Conservation (phyloP, 2,888 invertebrate genomes). For the Megalurothrips usitatus region DNA sequence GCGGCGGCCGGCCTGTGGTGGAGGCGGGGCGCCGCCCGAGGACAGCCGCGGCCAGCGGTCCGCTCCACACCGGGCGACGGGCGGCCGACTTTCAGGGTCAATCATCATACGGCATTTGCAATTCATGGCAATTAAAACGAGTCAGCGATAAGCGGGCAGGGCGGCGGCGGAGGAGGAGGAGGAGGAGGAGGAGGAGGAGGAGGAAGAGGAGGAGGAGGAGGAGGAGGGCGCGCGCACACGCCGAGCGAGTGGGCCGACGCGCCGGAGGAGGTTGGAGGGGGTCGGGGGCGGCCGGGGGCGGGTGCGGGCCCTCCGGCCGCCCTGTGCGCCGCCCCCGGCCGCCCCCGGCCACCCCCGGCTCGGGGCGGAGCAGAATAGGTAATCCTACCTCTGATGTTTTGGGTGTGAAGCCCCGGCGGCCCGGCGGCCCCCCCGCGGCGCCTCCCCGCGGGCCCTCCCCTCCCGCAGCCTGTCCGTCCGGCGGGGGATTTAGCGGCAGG, state of each 20-base stretch:
- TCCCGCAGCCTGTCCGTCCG: neutral
- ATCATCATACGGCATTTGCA: neutral
- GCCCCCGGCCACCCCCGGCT: neutral
- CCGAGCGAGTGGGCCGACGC: neutral
- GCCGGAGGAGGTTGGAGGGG: neutral
- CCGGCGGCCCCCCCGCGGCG: neutral
- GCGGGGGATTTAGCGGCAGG: too few relatives aligned
- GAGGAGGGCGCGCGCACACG: neutral
- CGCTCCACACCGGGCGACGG: neutral
- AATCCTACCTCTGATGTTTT: too few relatives aligned
- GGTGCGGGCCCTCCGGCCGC: neutral
- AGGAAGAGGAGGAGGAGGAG: neutral
- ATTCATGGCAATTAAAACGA: conserved; percentile 11
- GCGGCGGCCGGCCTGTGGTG: neutral
- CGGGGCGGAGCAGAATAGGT: too few relatives aligned
- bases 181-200: neutral
- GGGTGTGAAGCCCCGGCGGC: too few relatives aligned
- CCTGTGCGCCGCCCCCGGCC: neutral
- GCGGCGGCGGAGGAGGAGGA: neutral
- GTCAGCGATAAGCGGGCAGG: neutral
- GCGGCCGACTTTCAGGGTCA: neutral
- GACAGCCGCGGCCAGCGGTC: neutral
- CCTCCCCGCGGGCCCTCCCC: neutral
- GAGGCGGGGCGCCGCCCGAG: neutral
- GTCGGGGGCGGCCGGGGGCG: too few relatives aligned